Evolutionary conservation across 2,113 vertebrate genomes (phyloP).

Genomic region (Pyrgilauda ruficollis): DNA sequence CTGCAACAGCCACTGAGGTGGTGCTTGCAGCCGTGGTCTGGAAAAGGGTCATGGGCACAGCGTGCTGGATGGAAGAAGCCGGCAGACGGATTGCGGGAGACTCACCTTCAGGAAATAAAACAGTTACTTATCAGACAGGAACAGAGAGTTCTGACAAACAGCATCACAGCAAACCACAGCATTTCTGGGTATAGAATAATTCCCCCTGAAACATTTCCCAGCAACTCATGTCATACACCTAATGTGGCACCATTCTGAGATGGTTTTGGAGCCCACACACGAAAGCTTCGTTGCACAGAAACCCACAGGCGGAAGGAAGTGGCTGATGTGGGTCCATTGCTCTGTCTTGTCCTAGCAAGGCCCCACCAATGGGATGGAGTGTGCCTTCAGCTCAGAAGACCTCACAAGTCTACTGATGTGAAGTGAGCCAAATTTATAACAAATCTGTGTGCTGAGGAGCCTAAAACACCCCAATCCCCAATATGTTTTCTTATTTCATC

Average conservation of each 20-base stretch:
- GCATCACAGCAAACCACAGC: neutral
- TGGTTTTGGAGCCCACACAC: neutral
- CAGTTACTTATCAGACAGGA: neutral
- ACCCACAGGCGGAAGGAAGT: neutral
- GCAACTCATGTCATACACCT: neutral
- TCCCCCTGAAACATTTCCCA: neutral
- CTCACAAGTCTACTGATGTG: neutral
- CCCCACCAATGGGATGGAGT: neutral
- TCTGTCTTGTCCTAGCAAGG: neutral
- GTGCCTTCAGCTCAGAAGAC: neutral
- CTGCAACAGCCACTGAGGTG: constrained; percentile 52
- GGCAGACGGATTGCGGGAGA: constrained; percentile 53
- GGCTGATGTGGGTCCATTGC: neutral
- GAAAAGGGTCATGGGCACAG: constrained; percentile 69
- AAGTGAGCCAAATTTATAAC: neutral
- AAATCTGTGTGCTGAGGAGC: neutral
- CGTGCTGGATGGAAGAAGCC: constrained; percentile 53
- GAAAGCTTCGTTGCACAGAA: neutral
- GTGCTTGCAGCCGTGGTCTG: constrained; percentile 65
- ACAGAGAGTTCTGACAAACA: neutral
- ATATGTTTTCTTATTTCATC: neutral
- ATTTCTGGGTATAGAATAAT: neutral
- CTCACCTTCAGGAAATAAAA: constrained; percentile 70
- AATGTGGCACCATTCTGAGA: neutral
- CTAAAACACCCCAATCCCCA: neutral